phyloP scores from a whole-genome alignment of 2,888 invertebrate species.

The Cosmorhoe ocellata region DNA sequence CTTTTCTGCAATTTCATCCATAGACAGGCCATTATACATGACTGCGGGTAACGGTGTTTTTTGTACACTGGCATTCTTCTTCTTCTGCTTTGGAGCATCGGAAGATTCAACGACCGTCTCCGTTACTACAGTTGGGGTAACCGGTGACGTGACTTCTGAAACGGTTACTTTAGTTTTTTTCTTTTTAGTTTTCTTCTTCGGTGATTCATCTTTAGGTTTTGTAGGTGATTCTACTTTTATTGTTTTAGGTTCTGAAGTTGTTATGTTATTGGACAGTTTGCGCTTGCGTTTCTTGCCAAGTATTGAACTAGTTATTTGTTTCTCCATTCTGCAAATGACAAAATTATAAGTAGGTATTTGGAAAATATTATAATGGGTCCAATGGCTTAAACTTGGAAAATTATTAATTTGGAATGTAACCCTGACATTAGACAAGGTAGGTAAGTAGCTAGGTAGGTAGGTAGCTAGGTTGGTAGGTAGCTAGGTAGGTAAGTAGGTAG shows the following conservation, averaged over 20 bases:
- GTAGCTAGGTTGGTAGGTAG: too few relatives aligned
- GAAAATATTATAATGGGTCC: too few relatives aligned
- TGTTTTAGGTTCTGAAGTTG: constrained; percentile 34
- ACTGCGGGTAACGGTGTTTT: constrained; percentile 9
- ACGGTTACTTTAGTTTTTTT: neutral
- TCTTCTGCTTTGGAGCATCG: neutral
- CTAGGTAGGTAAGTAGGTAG: too few relatives aligned
- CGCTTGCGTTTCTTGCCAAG: constrained; percentile 38
- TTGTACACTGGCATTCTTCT: constrained; percentile 4
- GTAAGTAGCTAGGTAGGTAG: too few relatives aligned
- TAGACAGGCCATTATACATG: constrained; percentile 12
- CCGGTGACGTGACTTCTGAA: neutral
- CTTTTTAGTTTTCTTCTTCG: neutral
- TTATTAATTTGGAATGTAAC: too few relatives aligned
- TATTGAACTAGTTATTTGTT: constrained; percentile 12
- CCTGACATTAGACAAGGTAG: too few relatives aligned
- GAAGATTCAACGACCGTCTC: neutral
- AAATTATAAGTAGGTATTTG: too few relatives aligned
- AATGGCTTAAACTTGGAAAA: too few relatives aligned
- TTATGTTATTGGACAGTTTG: constrained; percentile 28
- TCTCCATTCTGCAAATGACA: constrained; percentile 41
- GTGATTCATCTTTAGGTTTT: neutral
- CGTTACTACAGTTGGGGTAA: neutral
- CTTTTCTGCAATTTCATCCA: constrained; percentile 38
- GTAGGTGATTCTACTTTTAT: constrained; percentile 25